phyloP scores from a whole-genome alignment of 2,113 vertebrate species.

The Cephalopterus ornatus region DNA sequence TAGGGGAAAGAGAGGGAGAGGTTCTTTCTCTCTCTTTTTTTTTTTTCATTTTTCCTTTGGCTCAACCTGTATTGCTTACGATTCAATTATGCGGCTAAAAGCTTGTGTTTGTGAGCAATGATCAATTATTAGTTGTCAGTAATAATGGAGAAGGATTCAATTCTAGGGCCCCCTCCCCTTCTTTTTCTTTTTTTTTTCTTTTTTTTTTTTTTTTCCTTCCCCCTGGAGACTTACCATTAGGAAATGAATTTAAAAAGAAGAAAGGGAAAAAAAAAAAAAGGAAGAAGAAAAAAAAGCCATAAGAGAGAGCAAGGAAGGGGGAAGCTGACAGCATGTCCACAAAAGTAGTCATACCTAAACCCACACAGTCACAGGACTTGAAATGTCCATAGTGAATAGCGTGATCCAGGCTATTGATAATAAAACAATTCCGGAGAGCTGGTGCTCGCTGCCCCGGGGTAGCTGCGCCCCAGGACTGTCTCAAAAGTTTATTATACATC shows the following conservation, averaged over 20 bases:
- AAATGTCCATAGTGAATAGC: background rate
- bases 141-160: constrained; percentile 76
- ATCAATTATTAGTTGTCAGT: constrained; percentile 85
- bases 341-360: background rate
- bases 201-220: background rate
- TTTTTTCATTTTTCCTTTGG: background rate
- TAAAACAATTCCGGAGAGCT: background rate
- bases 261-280: background rate
- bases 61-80: constrained; percentile 64
- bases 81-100: constrained; percentile 81
- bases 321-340: background rate
- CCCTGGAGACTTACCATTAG: constrained; percentile 48
- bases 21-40: background rate
- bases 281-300: no score
- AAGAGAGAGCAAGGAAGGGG: no score
- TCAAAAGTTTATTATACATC: constrained; percentile 36
- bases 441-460: background rate
- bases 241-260: background rate
- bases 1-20: background rate
- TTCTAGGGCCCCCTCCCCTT: background rate
- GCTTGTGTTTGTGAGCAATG: constrained; percentile 72
- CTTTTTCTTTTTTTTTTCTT: background rate
- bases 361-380: background rate
- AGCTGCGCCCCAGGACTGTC: constrained; percentile 23
- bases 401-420: constrained; percentile 13